A percentile compares a stretch with the other conserved stretches of the same genome.
Conservation (phyloP, 2,888 invertebrate species). For the Catocala nupta region DNA sequence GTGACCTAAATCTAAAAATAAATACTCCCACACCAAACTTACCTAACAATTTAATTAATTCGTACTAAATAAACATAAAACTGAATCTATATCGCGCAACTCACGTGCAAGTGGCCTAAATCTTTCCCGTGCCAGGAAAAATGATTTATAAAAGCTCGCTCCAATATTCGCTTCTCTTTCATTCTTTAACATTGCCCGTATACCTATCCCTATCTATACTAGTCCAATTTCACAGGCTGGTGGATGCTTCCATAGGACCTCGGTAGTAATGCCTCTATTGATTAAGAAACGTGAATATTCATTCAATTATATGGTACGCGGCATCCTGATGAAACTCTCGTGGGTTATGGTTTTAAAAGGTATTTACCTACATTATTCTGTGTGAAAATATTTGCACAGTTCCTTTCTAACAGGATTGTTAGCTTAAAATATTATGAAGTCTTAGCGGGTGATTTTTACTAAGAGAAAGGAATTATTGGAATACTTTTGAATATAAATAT, state of each 20-base stretch:
- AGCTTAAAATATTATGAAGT: constrained; percentile 1
- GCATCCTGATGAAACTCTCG: constrained; percentile 74
- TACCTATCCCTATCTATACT: constrained; percentile 66
- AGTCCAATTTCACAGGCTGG: constrained; percentile 86
- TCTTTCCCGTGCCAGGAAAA: constrained; percentile 78
- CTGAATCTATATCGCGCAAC: constrained; percentile 47
- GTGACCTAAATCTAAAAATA: neutral
- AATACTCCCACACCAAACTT: neutral
- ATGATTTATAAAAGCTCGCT: constrained; percentile 84
- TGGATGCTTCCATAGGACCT: constrained; percentile 78
- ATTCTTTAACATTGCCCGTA: constrained; percentile 42
- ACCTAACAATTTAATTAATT: no score
- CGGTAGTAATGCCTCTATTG: constrained; percentile 82
- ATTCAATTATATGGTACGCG: constrained; percentile 82
- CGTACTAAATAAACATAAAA: constrained; percentile 11
- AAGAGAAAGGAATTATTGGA: neutral
- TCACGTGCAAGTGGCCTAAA: constrained; percentile 70
- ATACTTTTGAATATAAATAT: neutral
- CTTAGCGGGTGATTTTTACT: no score
- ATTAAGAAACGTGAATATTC: constrained; percentile 86
- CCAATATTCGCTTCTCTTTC: constrained; percentile 60
- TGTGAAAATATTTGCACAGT: constrained; percentile 42
- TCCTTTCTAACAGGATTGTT: constrained; percentile 25
- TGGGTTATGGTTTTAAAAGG: constrained; percentile 62
- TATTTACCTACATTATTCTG: constrained; percentile 47